Base-by-base conservation (phyloP, 64 coral and sea anemone species). In the Stichodactyla helianthus region DNA sequence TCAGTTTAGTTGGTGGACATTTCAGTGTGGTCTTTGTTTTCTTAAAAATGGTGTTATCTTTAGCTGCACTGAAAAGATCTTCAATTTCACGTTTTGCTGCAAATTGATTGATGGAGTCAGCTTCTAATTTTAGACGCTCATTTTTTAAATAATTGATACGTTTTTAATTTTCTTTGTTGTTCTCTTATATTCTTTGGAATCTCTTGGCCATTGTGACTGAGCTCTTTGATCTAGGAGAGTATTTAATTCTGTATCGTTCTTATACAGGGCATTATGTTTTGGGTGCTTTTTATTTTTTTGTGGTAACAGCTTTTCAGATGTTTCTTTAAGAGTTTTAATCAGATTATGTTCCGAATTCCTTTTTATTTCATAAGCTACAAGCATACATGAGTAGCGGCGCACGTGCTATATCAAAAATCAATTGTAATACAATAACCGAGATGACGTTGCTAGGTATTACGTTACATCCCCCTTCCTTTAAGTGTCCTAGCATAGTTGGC, bases 141-240 rank as follows among this genome's bases (percentile, higher is more conserved):
- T 35, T 35, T 35, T 35, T 35, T 35, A 35, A 35, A 35, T 35
- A 35, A 35, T 35, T 35, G 31, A 35, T 35, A 35, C 31, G 31
- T 35, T 35, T 35, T 35, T 63, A 63, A 63, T 63, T 63, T 63
- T 63, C 60, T 63, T 63, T 63, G 60, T 63, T 15, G 19, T 12
- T 63, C 31, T 63, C 60, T 63, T 63, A 20, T 64, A 64, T 64
- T 64, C 61, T 64, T 64, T 64, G 61, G 61, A 64, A 13, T 64
- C 61, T 64, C 61, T 64, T 64, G 61, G 61, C 61, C 61, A 64
- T 16, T 64, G 61, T 64, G 61, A 64, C 61, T 64, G 61, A 20
- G 61, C 61, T 64, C 61, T 64, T 64, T 64, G 61, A 64, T 64
- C 61, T 64, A 64, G 61, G 20, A 64, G 61, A 64, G 61, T 64